Percentiles rank a stretch among this genome's conserved stretches.
phyloP scores from a whole-genome alignment of 2,113 vertebrate species.

The Dipodomys merriami region DNA sequence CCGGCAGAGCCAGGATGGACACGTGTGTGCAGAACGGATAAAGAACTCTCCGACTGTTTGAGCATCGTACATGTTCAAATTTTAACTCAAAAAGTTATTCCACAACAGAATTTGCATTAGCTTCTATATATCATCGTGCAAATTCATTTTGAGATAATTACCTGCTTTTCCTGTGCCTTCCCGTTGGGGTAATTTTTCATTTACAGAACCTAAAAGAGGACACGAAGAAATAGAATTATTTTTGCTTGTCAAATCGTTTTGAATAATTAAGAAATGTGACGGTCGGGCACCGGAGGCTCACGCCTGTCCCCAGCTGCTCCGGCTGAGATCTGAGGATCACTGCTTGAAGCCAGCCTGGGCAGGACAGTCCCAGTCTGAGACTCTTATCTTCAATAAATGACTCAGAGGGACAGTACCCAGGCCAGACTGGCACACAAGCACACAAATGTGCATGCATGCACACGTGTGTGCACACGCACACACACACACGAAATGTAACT shows the following conservation, averaged over 20 bases:
- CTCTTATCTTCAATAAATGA: no score
- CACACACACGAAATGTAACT: no score
- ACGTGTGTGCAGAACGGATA: fast-evolving
- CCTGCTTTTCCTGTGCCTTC: conserved; percentile 95
- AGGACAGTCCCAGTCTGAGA: no score
- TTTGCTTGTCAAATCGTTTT: background rate
- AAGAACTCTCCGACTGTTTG: fast-evolving
- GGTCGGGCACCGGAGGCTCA: no score
- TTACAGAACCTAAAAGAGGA: conserved; percentile 89
- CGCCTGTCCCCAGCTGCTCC: no score
- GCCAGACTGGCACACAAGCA: no score
- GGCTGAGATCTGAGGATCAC: no score
- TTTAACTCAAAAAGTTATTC: background rate
- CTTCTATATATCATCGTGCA: fast-evolving
- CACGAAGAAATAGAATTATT: background rate
- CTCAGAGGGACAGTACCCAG: no score
- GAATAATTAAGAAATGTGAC: fast-evolving
- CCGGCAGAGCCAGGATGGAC: fast-evolving
- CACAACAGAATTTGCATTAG: fast-evolving
- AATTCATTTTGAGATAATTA: conserved; percentile 85
- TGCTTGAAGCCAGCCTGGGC: no score
- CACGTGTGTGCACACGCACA: no score
- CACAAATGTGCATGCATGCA: no score
- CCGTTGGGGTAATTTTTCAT: conserved; percentile 89
- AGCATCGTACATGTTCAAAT: fast-evolving